phyloP scores from a whole-genome alignment of 2,797 vertebrate species.

The Forpus xanthops region DNA sequence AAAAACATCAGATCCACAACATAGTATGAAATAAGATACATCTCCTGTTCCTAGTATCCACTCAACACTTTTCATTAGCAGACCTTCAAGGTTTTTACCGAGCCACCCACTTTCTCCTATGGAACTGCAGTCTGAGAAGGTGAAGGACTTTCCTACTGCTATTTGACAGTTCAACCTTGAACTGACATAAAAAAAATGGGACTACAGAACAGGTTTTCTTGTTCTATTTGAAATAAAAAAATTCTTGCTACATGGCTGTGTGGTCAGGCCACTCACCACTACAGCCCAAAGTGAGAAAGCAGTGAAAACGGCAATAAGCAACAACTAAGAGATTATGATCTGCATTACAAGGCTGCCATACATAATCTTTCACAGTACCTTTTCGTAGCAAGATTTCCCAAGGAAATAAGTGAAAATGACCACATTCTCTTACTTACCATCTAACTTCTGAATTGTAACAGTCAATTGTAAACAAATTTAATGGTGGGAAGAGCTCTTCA shows the following conservation, averaged over 20 bases:
- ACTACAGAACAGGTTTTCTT: neutral
- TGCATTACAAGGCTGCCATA: neutral
- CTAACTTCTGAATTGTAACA: neutral
- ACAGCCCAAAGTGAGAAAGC: rapidly evolving
- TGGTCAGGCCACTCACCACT: neutral
- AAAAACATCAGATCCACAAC: neutral
- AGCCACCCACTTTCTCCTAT: neutral
- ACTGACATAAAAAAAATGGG: neutral
- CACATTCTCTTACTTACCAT: neutral
- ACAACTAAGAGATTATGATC: neutral
- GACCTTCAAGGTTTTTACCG: neutral
- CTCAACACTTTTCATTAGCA: neutral
- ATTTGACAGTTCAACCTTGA: neutral
- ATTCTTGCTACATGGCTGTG: rapidly evolving
- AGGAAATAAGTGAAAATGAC: neutral
- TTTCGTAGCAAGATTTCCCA: neutral
- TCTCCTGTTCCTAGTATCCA: neutral
- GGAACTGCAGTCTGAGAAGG: neutral
- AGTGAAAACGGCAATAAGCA: rapidly evolving
- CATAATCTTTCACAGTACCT: neutral
- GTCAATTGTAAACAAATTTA: neutral
- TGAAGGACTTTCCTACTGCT: neutral
- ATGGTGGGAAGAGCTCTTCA: neutral
- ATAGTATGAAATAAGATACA: neutral
- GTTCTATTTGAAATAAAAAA: neutral